Evolutionary conservation across 2,113 vertebrate genomes (phyloP).

Genomic region (Macquaria ambigua): DNA sequence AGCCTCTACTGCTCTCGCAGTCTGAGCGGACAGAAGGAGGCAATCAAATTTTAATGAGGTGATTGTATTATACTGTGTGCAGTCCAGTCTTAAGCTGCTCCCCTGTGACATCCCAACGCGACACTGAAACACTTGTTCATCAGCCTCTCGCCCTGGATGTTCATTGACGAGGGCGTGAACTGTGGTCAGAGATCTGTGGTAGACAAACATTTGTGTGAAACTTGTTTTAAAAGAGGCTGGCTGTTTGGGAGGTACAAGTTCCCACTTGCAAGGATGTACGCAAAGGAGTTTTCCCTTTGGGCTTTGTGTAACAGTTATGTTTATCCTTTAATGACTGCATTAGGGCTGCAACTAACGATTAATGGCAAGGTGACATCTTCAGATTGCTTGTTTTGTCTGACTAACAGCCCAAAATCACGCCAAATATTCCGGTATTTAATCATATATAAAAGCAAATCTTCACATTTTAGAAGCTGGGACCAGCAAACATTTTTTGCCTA

Average conservation of each 20-base stretch:
- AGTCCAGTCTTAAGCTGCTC: constrained; percentile 53
- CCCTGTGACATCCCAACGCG: constrained; percentile 37
- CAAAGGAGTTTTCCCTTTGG: constrained; percentile 17
- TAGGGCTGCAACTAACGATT: background rate
- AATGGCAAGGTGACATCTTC: background rate
- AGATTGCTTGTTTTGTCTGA: background rate
- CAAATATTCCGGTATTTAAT: background rate
- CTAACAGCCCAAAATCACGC: background rate
- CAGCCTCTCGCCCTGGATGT: constrained; percentile 27
- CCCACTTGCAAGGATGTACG: background rate
- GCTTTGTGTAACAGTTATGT: constrained; percentile 9
- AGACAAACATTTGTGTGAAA: constrained; percentile 26
- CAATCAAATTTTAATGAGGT: constrained; percentile 75
- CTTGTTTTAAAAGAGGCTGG: background rate
- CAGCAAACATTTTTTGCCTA: background rate
- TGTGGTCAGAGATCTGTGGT: constrained; percentile 5
- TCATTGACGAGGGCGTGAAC: constrained; percentile 30
- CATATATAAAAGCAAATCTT: background rate
- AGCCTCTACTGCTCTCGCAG: constrained; percentile 33
- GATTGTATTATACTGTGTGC: constrained; percentile 57
- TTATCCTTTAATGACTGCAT: constrained; percentile 12
- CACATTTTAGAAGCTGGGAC: background rate
- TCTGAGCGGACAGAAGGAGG: constrained; percentile 52
- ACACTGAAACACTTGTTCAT: constrained; percentile 49
- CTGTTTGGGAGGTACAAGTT: constrained; percentile 29